Base-by-base conservation (phyloP, 1,140 invertebrate species). In the Drosophila quadrilineata region DNA sequence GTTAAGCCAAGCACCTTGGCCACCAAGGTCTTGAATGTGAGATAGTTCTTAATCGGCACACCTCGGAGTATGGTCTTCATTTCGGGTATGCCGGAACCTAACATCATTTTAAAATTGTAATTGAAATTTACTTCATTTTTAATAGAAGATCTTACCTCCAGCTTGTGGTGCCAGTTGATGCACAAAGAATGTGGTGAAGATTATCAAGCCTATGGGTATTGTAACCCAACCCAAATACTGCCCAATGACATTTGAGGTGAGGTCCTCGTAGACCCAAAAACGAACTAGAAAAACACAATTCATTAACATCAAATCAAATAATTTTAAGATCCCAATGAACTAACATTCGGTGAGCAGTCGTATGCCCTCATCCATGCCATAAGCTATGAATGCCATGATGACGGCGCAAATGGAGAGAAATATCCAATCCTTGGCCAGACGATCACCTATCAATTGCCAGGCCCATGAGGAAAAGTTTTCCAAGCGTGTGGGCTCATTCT, bases 1-100 rank as follows among this genome's bases (percentile, higher is more conserved):
- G 97, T 99, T 8, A 99, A 92, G 6, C 98, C 98, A 36, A 99
- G 93, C 3, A 98, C 93, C 92, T 99, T 99, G 6, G 98, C 96
- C 24, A 99, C 92, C 14, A 99, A 91, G 0, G 98, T 99, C 75
- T 96, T 93, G 77, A 98, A 97, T 14, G 98, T 99, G 40, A 99
- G 91, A 90, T 98, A 99, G 89, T 99, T 98, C 91, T 99, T 99
- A 2, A 99, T 90, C 2, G 97, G 95, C 0, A 99, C 98, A 40
- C 98, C 98, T 67, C 98, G 92, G 5, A 99, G 92, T 54, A 99
- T 99, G 0, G 98, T 99, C 91, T 99, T 99, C 98, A 99, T 99
- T 91, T 99, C 98, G 12, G 98, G 98, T 80, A 99, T 99, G 31
- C 98, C 98, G 28, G 98, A 99, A 71, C 98, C 97, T 64, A 29